phyloP scores from a whole-genome alignment of 2,113 vertebrate genomes.

The Marcusenius ussheri region DNA sequence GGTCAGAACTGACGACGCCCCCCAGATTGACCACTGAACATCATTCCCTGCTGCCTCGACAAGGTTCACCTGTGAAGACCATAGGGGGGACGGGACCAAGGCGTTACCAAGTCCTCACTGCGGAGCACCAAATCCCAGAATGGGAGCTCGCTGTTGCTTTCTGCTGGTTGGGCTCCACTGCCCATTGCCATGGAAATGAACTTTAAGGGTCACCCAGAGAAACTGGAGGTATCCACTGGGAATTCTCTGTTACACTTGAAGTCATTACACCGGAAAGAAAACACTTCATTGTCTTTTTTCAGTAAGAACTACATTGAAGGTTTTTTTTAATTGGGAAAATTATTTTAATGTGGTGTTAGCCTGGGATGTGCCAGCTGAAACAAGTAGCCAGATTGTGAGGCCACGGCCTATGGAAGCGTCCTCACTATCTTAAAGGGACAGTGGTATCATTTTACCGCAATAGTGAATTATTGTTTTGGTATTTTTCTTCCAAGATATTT shows the following conservation, averaged over 20 bases:
- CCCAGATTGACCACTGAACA: neutral
- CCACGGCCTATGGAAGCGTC: too few relatives aligned
- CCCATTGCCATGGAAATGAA: neutral
- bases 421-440: too few relatives aligned
- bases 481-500: too few relatives aligned
- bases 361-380: neutral
- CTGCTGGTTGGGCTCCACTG: neutral
- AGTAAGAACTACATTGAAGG: neutral
- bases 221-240: neutral
- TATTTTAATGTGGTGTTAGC: neutral
- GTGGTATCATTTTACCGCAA: too few relatives aligned
- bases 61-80: neutral
- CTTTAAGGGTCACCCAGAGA: neutral
- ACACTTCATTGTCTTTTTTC: neutral
- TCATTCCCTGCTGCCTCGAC: neutral
- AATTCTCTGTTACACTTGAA: neutral
- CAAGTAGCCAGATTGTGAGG: neutral
- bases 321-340: neutral
- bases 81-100: neutral
- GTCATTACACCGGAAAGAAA: neutral
- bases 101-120: neutral
- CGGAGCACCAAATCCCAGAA: neutral
- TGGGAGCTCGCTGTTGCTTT: neutral
- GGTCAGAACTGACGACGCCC: slow-evolving; percentile 15
- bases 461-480: too few relatives aligned